These are phyloP conservation scores for Burhinus oedicnemus DNA, from an alignment of 2,113 vertebrate genomes.

Conservation along the genomic window DNA sequence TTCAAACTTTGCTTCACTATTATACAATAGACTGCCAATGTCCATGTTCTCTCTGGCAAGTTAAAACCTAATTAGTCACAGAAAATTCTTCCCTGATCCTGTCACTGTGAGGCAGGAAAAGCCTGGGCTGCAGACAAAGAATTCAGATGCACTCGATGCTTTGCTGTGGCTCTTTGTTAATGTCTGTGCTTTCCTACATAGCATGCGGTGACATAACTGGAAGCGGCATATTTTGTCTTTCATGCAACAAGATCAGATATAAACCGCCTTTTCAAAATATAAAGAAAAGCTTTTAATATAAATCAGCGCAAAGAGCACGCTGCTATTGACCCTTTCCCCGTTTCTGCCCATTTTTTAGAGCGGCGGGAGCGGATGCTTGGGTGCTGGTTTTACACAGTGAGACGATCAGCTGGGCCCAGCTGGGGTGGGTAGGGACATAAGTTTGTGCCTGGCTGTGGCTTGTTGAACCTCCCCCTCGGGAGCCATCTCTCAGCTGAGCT, in stretches of 20 bases:
- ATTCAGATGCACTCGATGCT: conserved; percentile 52
- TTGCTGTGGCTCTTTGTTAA: conserved; percentile 12
- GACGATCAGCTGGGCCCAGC: conserved; percentile 4
- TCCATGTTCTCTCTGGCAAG: conserved; percentile 84
- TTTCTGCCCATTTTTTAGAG: background rate
- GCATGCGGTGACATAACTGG: background rate
- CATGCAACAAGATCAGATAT: background rate
- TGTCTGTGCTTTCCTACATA: background rate
- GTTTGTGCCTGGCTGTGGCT: background rate
- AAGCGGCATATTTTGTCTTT: background rate
- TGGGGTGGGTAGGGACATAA: background rate
- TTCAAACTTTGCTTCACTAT: conserved; percentile 82
- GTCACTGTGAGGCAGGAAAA: conserved; percentile 76
- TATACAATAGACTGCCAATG: conserved; percentile 81
- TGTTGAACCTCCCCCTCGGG: background rate
- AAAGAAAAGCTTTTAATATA: background rate
- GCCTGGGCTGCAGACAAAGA: conserved; percentile 52
- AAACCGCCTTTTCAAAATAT: background rate
- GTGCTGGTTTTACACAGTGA: background rate
- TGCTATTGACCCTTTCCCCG: background rate
- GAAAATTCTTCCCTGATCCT: conserved; percentile 88
- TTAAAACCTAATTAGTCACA: conserved; percentile 90
- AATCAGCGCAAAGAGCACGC: background rate
- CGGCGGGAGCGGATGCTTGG: background rate
- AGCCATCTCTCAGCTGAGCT: background rate